Evolutionary conservation across 2,797 vertebrate species (phyloP).

Genomic region (Tolypeutes matacus): DNA sequence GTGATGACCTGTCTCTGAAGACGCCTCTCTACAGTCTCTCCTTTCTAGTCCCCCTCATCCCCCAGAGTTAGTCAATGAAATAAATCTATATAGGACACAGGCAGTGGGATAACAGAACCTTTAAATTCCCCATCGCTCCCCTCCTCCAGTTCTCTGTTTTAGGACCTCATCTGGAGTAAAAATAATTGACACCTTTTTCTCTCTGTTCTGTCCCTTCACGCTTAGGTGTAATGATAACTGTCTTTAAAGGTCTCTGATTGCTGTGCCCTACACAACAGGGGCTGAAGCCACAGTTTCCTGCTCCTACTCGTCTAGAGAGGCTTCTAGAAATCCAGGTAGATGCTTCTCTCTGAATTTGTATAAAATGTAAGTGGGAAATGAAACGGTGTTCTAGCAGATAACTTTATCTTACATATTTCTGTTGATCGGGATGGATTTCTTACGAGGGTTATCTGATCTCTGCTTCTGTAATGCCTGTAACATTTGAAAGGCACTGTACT

Average conservation of each 20-base stretch:
- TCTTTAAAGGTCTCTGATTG: background rate
- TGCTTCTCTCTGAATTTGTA: background rate
- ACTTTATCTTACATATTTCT: slow-evolving; percentile 27
- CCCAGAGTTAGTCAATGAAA: slow-evolving; percentile 33
- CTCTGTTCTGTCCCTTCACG: background rate
- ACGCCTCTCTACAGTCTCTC: background rate
- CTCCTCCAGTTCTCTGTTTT: background rate
- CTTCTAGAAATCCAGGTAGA: slow-evolving; percentile 30
- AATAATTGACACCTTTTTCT: background rate
- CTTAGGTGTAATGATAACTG: background rate
- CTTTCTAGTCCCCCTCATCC: background rate
- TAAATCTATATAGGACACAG: background rate
- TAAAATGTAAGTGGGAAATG: slow-evolving; percentile 40
- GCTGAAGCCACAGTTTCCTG: background rate
- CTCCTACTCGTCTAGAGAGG: background rate
- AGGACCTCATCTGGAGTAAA: background rate
- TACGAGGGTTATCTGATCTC: slow-evolving; percentile 20
- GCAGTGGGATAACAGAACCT: background rate
- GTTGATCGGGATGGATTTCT: background rate
- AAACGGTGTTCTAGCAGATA: slow-evolving; percentile 37
- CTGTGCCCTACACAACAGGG: background rate
- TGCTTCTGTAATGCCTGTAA: background rate
- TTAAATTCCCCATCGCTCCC: background rate
- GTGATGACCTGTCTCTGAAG: background rate
- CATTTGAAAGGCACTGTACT: background rate